Conservation (phyloP, 2,797 vertebrate species). For the Hylomyscus alleni region DNA sequence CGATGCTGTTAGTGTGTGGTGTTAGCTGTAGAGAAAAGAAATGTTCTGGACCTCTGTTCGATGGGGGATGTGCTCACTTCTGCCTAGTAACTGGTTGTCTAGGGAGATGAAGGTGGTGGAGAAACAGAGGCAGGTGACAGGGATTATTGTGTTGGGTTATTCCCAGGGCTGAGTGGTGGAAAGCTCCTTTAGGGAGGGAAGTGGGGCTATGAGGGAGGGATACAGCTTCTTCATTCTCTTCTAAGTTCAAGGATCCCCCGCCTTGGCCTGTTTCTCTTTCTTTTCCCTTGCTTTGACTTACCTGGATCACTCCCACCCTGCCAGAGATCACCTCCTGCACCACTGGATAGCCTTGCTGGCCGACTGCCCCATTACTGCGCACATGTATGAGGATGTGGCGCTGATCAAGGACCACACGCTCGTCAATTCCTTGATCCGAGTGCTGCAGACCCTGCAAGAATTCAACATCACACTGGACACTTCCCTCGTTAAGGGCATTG, state of each 20-base stretch:
- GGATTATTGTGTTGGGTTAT: neutral
- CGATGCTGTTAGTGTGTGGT: neutral
- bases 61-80: neutral
- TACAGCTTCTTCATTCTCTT: neutral
- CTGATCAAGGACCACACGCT: conserved; percentile 98
- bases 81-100: neutral
- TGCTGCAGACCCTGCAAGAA: conserved; percentile 99
- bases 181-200: neutral
- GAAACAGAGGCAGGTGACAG: neutral
- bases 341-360: conserved; percentile 99
- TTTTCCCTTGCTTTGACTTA: conserved; percentile 60
- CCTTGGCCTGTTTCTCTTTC: neutral
- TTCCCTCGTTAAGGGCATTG: conserved; percentile 98
- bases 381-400: conserved; percentile 99
- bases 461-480: conserved; percentile 99
- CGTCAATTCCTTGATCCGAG: conserved; percentile 98
- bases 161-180: neutral
- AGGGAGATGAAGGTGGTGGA: neutral
- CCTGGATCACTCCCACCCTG: conserved; percentile 34
- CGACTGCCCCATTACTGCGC: conserved; percentile 97
- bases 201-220: neutral
- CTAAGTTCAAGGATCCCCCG: neutral
- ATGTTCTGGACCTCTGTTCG: conserved; percentile 27
- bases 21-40: neutral
- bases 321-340: conserved; percentile 98